Evolutionary conservation across 2,888 invertebrate genomes (phyloP).

Genomic region (Spicauda simplicius): DNA sequence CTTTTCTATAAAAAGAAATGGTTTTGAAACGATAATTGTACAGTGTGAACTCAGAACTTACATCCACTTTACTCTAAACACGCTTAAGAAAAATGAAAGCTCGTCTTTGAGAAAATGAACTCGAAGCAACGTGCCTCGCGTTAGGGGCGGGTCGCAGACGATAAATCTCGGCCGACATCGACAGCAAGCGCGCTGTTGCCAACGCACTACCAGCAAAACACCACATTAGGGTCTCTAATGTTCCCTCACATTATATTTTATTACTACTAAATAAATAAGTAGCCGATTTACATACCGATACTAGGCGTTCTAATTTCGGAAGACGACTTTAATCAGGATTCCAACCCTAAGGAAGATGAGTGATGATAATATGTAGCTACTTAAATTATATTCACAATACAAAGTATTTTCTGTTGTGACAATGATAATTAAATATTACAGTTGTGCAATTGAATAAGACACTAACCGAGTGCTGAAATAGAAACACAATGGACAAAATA

Average conservation of each 20-base stretch:
- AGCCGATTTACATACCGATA: no score
- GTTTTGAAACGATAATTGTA: neutral
- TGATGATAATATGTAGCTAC: no score
- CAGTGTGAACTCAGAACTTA: neutral
- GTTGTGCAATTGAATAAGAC: no score
- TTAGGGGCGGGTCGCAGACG: constrained; percentile 53
- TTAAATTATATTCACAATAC: no score
- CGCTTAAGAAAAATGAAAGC: constrained; percentile 20
- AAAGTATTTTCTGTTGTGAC: no score
- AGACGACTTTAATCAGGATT: no score
- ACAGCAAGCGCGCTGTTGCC: constrained; percentile 46
- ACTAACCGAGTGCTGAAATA: no score
- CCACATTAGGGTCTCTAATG: constrained; percentile 23
- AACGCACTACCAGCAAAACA: constrained; percentile 26
- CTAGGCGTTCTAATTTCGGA: neutral
- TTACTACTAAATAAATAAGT: neutral
- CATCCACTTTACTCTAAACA: neutral
- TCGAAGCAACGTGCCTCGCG: constrained; percentile 22
- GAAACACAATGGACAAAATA: no score
- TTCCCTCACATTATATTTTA: constrained; percentile 2
- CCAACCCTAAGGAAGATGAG: no score
- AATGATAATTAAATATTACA: no score
- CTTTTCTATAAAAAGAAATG: neutral
- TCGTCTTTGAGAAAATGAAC: constrained; percentile 23
- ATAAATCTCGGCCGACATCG: constrained; percentile 69